Evolutionary conservation across 2,888 invertebrate species (phyloP).

Genomic region (Lapara coniferarum): DNA sequence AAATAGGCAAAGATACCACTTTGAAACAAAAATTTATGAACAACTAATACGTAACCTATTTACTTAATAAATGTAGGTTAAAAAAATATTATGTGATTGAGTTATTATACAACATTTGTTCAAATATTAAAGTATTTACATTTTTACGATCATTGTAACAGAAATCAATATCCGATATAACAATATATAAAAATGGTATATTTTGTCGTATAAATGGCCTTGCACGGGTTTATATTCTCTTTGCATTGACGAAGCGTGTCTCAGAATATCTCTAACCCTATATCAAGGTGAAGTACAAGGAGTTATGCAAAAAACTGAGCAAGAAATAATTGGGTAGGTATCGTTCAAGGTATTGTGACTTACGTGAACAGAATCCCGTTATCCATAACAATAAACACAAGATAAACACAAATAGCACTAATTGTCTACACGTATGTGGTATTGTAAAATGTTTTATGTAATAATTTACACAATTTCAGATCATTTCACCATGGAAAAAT

Average conservation of each 20-base stretch:
- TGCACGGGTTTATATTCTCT: not conserved
- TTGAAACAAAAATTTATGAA: not conserved
- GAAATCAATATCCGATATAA: not conserved
- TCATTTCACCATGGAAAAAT: slow-evolving; percentile 72
- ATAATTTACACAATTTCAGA: slow-evolving; percentile 68
- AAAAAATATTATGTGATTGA: not conserved
- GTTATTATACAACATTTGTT: not conserved
- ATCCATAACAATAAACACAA: slow-evolving; percentile 47
- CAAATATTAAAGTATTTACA: not conserved
- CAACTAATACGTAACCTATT: not conserved
- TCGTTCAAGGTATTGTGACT: slow-evolving; percentile 30
- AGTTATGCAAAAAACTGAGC: slow-evolving; percentile 32
- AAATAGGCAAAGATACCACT: not conserved
- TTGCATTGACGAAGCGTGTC: slow-evolving; percentile 15
- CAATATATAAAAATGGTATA: not conserved
- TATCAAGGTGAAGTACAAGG: slow-evolving; percentile 49
- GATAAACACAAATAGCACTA: slow-evolving; percentile 40
- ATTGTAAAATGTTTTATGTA: slow-evolving; percentile 69
- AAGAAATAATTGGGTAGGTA: not conserved
- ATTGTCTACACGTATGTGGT: slow-evolving; percentile 42
- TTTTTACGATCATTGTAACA: not conserved
- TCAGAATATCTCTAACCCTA: slow-evolving; percentile 33
- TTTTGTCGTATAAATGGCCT: not conserved
- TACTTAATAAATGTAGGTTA: not conserved
- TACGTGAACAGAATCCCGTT: slow-evolving; percentile 41